A percentile compares a stretch with the other conserved stretches of the same genome.
phyloP scores from a whole-genome alignment of 2,113 vertebrate genomes.

The Trogon surrucura region DNA sequence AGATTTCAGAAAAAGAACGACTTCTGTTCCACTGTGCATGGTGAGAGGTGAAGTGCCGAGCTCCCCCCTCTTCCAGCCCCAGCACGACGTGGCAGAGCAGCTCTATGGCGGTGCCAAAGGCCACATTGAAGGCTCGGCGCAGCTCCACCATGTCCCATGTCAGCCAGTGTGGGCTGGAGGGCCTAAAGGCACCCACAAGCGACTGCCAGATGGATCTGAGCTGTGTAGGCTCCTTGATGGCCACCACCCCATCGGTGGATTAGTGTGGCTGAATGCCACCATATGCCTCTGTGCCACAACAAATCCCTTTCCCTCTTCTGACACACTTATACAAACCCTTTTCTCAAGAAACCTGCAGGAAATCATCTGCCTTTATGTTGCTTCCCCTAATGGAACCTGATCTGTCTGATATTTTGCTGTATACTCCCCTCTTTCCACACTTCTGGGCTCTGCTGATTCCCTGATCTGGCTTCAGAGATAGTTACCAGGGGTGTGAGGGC shows the following conservation, averaged over 20 bases:
- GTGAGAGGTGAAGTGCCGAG: fast-evolving
- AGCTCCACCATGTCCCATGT: fast-evolving
- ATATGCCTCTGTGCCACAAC: neutral
- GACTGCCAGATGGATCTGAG: neutral
- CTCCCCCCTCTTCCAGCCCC: fast-evolving
- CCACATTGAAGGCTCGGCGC: fast-evolving
- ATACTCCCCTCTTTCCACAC: neutral
- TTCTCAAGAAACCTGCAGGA: neutral
- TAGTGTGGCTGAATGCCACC: neutral
- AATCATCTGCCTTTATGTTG: neutral
- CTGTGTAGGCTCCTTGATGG: fast-evolving
- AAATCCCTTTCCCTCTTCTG: neutral
- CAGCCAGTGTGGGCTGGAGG: fast-evolving
- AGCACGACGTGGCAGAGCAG: fast-evolving
- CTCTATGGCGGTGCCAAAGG: fast-evolving
- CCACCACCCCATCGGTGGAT: neutral
- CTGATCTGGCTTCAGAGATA: neutral
- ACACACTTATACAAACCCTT: neutral
- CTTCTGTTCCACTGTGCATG: fast-evolving
- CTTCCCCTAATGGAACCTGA: neutral
- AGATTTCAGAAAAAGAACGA: neutral
- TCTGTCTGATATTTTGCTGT: neutral
- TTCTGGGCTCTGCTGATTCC: neutral
- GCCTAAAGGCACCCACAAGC: neutral
- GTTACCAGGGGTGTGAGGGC: neutral